Conservation (phyloP, 1,140 invertebrate genomes). For the Drosophila ananassae region DNA sequence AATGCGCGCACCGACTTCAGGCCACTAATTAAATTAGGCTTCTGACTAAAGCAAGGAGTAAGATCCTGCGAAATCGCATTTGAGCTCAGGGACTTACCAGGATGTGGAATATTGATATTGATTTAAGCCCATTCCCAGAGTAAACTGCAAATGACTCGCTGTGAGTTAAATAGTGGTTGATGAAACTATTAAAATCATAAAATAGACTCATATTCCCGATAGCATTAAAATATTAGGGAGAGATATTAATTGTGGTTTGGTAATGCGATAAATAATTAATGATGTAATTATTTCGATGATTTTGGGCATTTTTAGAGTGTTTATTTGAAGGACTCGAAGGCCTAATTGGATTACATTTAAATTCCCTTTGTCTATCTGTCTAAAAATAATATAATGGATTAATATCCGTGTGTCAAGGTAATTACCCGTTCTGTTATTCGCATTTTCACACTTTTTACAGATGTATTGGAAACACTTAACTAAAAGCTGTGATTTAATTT, state of each 20-base stretch:
- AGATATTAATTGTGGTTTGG: background rate
- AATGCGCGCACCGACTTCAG: conserved; percentile 17
- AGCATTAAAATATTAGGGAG: background rate
- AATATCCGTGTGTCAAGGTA: background rate
- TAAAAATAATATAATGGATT: background rate
- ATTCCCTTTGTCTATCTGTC: background rate
- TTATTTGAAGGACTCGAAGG: background rate
- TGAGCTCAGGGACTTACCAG: too few species aligned
- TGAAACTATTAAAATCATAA: background rate
- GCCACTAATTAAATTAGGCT: conserved; percentile 58
- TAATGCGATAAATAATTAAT: background rate
- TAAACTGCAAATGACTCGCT: background rate
- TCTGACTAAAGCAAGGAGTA: conserved; percentile 55
- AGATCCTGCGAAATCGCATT: too few species aligned
- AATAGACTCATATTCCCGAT: background rate
- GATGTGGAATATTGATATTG: background rate
- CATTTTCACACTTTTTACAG: background rate
- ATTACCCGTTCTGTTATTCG: background rate
- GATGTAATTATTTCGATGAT: background rate
- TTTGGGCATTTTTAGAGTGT: background rate
- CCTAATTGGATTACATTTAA: background rate
- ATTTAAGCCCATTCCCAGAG: background rate
- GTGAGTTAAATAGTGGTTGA: background rate
- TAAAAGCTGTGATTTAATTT: conserved; percentile 38
- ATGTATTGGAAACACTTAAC: background rate